Conservation (phyloP, 2,113 vertebrate genomes). For the Irena cyanogastra region DNA sequence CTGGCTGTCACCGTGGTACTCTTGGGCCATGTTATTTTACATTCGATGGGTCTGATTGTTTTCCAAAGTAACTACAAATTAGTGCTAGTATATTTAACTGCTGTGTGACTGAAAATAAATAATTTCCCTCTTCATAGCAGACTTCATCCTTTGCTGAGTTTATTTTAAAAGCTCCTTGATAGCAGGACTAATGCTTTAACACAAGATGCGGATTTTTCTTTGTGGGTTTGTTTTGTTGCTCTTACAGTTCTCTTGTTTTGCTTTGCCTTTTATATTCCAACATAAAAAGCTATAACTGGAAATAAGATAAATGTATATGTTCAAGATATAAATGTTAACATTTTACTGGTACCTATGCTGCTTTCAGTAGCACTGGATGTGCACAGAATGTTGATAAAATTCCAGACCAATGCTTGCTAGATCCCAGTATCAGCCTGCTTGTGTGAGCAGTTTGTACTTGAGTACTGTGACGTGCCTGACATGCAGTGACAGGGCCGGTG, state of each 20-base stretch:
- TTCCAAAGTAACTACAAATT: not conserved
- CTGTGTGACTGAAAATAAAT: not conserved
- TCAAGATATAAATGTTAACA: not conserved
- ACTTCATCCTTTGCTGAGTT: not conserved
- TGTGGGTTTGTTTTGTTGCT: not conserved
- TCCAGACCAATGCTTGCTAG: not conserved
- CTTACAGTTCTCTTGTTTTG: not conserved
- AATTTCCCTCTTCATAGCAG: not conserved
- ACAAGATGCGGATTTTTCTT: not conserved
- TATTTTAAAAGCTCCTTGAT: not conserved
- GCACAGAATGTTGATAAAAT: not conserved
- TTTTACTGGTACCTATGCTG: not conserved
- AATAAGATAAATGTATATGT: not conserved
- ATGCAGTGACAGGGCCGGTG: not conserved
- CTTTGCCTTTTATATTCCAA: not conserved
- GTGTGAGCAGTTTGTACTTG: not conserved
- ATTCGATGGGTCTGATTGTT: not conserved
- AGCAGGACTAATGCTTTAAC: not conserved
- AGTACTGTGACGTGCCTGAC: rapidly evolving
- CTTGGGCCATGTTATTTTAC: not conserved
- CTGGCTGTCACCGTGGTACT: not conserved
- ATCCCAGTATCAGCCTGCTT: not conserved
- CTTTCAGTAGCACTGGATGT: not conserved
- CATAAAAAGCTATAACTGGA: not conserved
- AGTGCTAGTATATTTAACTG: not conserved